phyloP scores from a whole-genome alignment of 2,888 invertebrate genomes.

The Sphaerophoria taeniata region DNA sequence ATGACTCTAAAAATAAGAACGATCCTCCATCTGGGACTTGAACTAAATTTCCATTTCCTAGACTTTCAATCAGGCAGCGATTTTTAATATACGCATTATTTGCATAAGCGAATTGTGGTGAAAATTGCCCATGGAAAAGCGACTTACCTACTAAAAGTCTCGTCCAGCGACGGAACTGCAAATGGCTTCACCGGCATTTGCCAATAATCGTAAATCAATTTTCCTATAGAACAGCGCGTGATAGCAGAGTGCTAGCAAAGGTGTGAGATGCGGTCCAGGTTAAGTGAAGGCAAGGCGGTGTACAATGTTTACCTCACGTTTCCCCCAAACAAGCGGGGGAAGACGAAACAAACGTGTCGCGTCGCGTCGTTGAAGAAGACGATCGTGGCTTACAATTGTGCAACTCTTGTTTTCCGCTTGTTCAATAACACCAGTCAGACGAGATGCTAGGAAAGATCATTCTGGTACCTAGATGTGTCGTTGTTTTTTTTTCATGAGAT shows the following conservation, averaged over 20 bases:
- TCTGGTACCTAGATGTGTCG: slow-evolving; percentile 51
- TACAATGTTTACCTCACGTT: slow-evolving; percentile 70
- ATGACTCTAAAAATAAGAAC: slow-evolving; percentile 60
- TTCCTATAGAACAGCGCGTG: slow-evolving; percentile 67
- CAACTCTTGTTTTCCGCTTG: slow-evolving; percentile 68
- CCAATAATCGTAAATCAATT: slow-evolving; percentile 75
- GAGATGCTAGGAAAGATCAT: slow-evolving; percentile 53
- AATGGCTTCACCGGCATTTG: slow-evolving; percentile 73
- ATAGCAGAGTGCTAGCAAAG: slow-evolving; percentile 42
- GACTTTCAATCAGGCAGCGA: neutral
- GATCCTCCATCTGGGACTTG: slow-evolving; percentile 62
- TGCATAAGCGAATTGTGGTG: slow-evolving; percentile 58
- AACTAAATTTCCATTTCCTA: slow-evolving; percentile 66
- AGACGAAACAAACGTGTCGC: neutral
- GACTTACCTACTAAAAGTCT: slow-evolving; percentile 58
- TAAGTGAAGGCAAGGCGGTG: slow-evolving; percentile 19
- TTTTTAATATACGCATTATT: slow-evolving; percentile 59
- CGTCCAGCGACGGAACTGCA: slow-evolving; percentile 55
- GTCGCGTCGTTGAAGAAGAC: neutral
- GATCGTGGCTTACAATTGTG: slow-evolving; percentile 24
- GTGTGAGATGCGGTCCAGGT: neutral
- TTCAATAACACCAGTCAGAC: slow-evolving; percentile 64
- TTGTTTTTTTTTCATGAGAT: slow-evolving; percentile 35
- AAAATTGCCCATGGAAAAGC: slow-evolving; percentile 68
- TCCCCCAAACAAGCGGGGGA: slow-evolving; percentile 37